phyloP scores from a whole-genome alignment of 2,113 vertebrate species.

The Myrmecobius fasciatus region DNA sequence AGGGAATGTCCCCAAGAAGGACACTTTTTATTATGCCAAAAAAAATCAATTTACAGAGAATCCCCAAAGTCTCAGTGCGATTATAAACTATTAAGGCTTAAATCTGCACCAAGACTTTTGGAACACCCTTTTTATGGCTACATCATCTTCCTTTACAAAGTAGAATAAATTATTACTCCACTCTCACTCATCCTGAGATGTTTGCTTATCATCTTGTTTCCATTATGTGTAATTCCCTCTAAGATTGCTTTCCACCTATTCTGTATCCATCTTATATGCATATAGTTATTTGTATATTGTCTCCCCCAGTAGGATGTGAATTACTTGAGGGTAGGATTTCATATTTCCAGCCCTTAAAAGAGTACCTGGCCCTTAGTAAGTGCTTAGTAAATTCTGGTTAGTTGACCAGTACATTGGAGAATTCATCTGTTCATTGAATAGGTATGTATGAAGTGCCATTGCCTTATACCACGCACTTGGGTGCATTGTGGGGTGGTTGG shows the following conservation, averaged over 20 bases:
- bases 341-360: not conserved
- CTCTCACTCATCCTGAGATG: not conserved
- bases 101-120: not conserved
- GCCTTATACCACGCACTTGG: not conserved
- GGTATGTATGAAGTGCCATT: not conserved
- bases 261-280: not conserved
- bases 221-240: not conserved
- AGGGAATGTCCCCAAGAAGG: not conserved
- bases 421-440: not conserved
- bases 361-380: not conserved
- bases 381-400: not conserved
- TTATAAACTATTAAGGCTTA: not conserved
- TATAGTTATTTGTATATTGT: not conserved
- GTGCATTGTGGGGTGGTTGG: not conserved
- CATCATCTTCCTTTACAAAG: not conserved
- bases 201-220: not conserved
- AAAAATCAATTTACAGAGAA: not conserved
- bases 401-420: not conserved
- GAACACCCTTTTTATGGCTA: not conserved
- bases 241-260: not conserved
- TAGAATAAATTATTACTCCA: not conserved
- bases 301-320: not conserved
- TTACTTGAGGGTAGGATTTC: not conserved
- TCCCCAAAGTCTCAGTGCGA: not conserved
- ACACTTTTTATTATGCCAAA: not conserved